Evolutionary conservation across 2,797 vertebrate genomes (phyloP).

Genomic region (Pampus argenteus): DNA sequence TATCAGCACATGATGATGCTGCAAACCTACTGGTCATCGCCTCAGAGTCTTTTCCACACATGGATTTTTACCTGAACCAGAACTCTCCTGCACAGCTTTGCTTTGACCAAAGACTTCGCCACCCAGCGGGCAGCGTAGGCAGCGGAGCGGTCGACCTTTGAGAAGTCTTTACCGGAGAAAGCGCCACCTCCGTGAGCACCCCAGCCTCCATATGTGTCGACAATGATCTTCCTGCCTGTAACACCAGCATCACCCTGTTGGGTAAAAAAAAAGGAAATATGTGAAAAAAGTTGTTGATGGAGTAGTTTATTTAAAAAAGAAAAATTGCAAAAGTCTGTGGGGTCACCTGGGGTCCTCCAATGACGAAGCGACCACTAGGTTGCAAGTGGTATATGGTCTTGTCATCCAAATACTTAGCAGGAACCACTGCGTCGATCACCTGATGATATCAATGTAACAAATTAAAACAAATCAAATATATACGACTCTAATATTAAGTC

Average conservation of each 20-base stretch:
- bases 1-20: not conserved
- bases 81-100: slow-evolving; percentile 93
- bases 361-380: slow-evolving; percentile 97
- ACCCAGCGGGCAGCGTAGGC: slow-evolving; percentile 98
- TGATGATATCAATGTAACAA: slow-evolving; percentile 29
- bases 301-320: no score
- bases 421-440: slow-evolving; percentile 92
- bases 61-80: slow-evolving; percentile 90
- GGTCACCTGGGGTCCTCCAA: slow-evolving; percentile 97
- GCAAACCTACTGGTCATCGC: not conserved
- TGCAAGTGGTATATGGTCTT: slow-evolving; percentile 96
- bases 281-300: not conserved
- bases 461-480: not conserved
- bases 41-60: not conserved
- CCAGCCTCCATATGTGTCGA: slow-evolving; percentile 98
- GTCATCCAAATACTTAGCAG: slow-evolving; percentile 93
- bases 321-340: no score
- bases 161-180: slow-evolving; percentile 98
- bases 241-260: slow-evolving; percentile 95
- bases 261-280: not conserved
- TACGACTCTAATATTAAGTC: not conserved
- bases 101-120: slow-evolving; percentile 96
- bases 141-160: slow-evolving; percentile 97
- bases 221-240: slow-evolving; percentile 97
- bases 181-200: slow-evolving; percentile 97